A percentile compares a stretch with the other conserved stretches of the same genome.
Evolutionary conservation across 2,113 vertebrate species (phyloP).

Genomic region (Cettia cetti): DNA sequence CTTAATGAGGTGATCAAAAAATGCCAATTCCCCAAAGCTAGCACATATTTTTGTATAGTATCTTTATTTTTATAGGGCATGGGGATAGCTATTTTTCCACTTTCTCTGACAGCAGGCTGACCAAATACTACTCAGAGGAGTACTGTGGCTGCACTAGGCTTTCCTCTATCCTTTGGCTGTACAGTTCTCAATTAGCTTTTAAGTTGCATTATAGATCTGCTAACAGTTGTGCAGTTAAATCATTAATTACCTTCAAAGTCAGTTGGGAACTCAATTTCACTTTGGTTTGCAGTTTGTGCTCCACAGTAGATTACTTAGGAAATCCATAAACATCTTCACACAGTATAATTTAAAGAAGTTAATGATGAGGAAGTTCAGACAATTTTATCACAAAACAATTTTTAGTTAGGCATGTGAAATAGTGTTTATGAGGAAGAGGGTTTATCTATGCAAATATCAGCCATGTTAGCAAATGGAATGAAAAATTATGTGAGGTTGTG

Average conservation of each 20-base stretch:
- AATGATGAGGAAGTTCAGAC: constrained; percentile 52
- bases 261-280: constrained; percentile 68
- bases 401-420: constrained; percentile 47
- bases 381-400: constrained; percentile 64
- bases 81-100: constrained; percentile 8
- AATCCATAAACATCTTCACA: constrained; percentile 68
- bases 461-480: background rate
- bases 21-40: constrained; percentile 22
- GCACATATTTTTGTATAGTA: constrained; percentile 7
- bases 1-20: constrained; percentile 50
- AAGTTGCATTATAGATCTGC: constrained; percentile 68
- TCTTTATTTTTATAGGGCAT: constrained; percentile 14
- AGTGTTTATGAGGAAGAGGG: background rate
- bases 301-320: constrained; percentile 66
- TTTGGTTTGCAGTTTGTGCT: constrained; percentile 69
- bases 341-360: constrained; percentile 62
- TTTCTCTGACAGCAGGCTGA: constrained; percentile 46
- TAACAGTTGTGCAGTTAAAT: constrained; percentile 71
- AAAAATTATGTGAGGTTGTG: background rate
- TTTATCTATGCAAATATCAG: constrained; percentile 1
- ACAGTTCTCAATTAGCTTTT: constrained; percentile 70
- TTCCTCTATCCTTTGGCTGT: constrained; percentile 46
- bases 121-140: constrained; percentile 50
- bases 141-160: constrained; percentile 29
- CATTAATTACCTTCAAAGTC: constrained; percentile 70